phyloP scores from a whole-genome alignment of 2,888 invertebrate genomes.

The Ectemnius continuus region DNA sequence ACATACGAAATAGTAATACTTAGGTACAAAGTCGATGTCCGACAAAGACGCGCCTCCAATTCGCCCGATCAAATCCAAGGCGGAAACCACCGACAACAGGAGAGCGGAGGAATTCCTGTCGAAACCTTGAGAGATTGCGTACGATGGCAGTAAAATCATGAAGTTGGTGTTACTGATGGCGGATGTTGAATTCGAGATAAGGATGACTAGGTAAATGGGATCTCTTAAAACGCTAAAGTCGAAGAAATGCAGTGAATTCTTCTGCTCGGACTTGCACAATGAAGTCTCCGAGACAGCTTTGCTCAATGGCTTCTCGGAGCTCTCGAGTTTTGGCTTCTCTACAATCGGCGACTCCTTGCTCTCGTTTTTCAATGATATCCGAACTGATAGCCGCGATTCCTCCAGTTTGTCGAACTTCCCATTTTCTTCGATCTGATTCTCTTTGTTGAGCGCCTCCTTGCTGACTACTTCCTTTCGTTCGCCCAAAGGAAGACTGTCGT shows the following conservation, averaged over 20 bases:
- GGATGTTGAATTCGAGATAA: conserved; percentile 91
- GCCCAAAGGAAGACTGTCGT: neutral
- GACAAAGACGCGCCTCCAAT: conserved; percentile 92
- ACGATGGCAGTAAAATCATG: conserved; percentile 88
- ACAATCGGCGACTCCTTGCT: conserved; percentile 16
- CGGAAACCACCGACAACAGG: conserved; percentile 89
- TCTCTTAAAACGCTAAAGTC: conserved; percentile 87
- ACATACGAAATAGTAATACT: conserved; percentile 89
- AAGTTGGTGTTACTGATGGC: conserved; percentile 94
- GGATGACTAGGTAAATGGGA: conserved; percentile 88
- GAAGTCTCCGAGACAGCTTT: conserved; percentile 15
- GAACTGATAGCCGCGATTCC: conserved; percentile 1
- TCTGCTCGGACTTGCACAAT: conserved; percentile 8
- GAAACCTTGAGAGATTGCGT: conserved; percentile 85
- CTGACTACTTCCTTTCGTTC: too few relatives aligned
- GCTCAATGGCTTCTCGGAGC: conserved; percentile 8
- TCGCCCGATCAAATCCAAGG: conserved; percentile 88
- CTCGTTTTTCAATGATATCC: neutral
- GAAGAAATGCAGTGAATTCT: conserved; percentile 80
- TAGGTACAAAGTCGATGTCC: conserved; percentile 87
- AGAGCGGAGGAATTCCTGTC: conserved; percentile 86
- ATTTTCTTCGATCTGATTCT: neutral
- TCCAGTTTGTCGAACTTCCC: conserved; percentile 11
- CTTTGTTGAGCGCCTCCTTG: neutral
- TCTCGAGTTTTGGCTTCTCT: conserved; percentile 16